These are phyloP conservation scores for Sebastes fasciatus DNA, from an alignment of 2,113 vertebrate genomes.

Conservation along the genomic window DNA sequence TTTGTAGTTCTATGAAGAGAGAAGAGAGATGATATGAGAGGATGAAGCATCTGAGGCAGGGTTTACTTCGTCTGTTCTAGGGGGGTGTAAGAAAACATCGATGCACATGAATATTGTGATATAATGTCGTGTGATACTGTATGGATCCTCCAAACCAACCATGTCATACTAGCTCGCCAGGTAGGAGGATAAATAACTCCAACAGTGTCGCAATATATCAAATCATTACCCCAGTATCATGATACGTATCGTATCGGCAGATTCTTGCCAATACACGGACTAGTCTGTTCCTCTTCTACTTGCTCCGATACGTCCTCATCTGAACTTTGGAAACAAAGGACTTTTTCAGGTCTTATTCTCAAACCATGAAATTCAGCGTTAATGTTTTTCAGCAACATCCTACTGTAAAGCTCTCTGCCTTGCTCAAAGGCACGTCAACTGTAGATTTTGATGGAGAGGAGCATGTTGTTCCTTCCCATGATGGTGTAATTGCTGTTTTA, in stretches of 20 bases:
- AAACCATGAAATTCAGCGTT: neutral
- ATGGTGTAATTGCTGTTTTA: neutral
- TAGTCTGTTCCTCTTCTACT: neutral
- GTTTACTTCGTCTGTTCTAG: neutral
- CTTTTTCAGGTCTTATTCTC: neutral
- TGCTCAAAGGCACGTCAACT: neutral
- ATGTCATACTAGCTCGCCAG: too few relatives aligned
- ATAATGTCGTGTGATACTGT: too few relatives aligned
- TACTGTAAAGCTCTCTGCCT: too few relatives aligned
- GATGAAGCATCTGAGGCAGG: neutral
- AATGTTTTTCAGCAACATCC: neutral
- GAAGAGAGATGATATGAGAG: conserved; percentile 14
- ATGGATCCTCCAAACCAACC: too few relatives aligned
- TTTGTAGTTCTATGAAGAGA: conserved; percentile 72
- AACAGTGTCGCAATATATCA: too few relatives aligned
- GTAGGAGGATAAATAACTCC: too few relatives aligned
- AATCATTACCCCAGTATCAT: too few relatives aligned
- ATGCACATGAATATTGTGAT: too few relatives aligned
- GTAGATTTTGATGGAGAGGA: neutral
- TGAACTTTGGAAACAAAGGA: neutral
- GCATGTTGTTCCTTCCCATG: neutral
- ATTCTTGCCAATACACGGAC: too few relatives aligned
- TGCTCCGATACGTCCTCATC: neutral
- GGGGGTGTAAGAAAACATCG: too few relatives aligned
- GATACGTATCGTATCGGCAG: too few relatives aligned